Evolutionary conservation across 2,888 invertebrate genomes (phyloP), one percentile per base, ranked within the genome.

Genomic region (Pseudococcus viburni): DNA sequence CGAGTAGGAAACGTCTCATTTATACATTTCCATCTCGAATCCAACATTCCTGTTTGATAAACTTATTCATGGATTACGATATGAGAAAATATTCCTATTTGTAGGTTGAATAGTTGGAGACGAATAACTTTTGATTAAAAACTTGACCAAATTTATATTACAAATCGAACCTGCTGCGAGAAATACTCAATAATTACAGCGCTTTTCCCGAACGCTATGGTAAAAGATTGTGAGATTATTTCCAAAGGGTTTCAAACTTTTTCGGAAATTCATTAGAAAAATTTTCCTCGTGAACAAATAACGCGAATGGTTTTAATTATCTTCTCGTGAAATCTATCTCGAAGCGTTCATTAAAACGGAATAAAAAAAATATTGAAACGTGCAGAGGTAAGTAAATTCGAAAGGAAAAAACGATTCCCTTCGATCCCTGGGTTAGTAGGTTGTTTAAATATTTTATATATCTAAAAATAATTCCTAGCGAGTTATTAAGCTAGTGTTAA

Each of bases 281-380:
- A 73, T 33, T 73, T 33, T 73, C 73, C 73, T 73, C 73, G 73
- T 73, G 73, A 73, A 73, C 73, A 73, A 73, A 73, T 73, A 73
- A 5, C 33, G 4, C 33, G 33, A 33, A 33, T 73, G 33, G 33
- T 73, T 73, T 73, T 39, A 33, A 73, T 73, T 33, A 73, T 73
- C 15, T 68, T 26, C 68, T 33, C 15, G 73, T 26, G 33, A 33
- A 73, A 73, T 73, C 33, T 73, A 33, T 73, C 73, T 73, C 33
- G 33, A 73, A 73, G 73, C 73, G 73, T 73, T 73, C 73, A 33
- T 73, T 33, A 68, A 68, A 26, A 26, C 4, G 26, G 9, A 11
- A 9, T 42, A 42, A 12, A 68, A n/a, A 68, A 68, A 68, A 59
- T 51, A 51, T 51, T 42, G 42, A 42, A 42, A 42, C 51, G 51